A percentile compares a stretch with the other conserved stretches of the same genome.
phyloP scores from a whole-genome alignment of 2,888 invertebrate species.

The Oasisia sp. region DNA sequence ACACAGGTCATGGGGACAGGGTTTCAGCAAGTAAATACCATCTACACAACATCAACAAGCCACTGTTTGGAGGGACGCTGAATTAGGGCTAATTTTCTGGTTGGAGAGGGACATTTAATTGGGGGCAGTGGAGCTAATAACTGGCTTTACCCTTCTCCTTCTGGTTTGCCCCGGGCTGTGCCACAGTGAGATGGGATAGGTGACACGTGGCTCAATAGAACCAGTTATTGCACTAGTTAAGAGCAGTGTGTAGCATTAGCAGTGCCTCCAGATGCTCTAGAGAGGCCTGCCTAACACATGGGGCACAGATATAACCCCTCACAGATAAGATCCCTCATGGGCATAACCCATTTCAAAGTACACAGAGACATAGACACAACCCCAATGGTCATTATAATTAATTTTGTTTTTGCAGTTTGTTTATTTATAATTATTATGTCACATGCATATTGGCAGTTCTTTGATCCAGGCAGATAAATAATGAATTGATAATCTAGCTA shows the following conservation, averaged over 20 bases:
- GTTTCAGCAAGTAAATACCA: background rate
- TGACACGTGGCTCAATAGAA: background rate
- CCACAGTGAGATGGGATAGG: background rate
- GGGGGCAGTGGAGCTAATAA: slow-evolving; percentile 13
- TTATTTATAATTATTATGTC: too few relatives aligned
- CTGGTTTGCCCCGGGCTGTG: background rate
- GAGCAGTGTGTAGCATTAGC: background rate
- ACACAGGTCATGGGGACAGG: background rate
- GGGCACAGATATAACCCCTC: too few relatives aligned
- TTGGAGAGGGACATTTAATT: slow-evolving; percentile 11
- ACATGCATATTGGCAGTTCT: too few relatives aligned
- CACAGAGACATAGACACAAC: too few relatives aligned
- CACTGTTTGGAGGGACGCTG: background rate
- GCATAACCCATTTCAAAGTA: too few relatives aligned
- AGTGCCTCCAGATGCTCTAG: background rate
- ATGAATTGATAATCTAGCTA: too few relatives aligned
- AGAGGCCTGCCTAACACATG: background rate
- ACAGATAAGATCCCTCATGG: too few relatives aligned
- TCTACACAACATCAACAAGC: background rate
- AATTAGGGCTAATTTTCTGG: slow-evolving; percentile 10
- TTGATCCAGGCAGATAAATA: too few relatives aligned
- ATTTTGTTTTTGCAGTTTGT: too few relatives aligned
- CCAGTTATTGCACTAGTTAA: background rate
- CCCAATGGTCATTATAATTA: too few relatives aligned
- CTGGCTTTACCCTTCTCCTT: background rate